These are phyloP conservation scores for Irena cyanogastra DNA, from an alignment of 2,113 vertebrate genomes.

Conservation along the genomic window DNA sequence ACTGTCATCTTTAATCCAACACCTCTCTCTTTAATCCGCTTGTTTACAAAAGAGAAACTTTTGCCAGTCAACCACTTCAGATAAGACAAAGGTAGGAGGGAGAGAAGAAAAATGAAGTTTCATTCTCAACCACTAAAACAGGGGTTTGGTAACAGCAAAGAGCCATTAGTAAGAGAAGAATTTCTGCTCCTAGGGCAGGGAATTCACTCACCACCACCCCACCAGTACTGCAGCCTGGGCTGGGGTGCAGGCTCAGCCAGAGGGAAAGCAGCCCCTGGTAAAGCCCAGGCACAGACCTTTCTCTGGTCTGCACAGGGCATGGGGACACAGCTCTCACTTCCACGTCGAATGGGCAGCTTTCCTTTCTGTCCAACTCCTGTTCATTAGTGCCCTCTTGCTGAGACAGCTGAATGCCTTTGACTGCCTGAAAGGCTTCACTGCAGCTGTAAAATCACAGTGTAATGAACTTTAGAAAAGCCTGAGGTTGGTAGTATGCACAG, in stretches of 20 bases:
- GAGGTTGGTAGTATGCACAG: neutral
- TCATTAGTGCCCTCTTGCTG: slow-evolving; percentile 23
- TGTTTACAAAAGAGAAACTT: slow-evolving; percentile 46
- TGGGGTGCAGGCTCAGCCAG: neutral
- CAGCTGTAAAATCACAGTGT: neutral
- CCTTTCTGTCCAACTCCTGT: neutral
- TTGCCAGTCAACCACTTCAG: neutral
- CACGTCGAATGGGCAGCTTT: slow-evolving; percentile 1
- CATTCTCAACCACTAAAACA: neutral
- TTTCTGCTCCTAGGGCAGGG: neutral
- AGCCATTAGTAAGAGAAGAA: neutral
- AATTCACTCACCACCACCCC: neutral
- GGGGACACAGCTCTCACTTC: neutral
- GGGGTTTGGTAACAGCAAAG: neutral
- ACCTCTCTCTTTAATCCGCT: neutral
- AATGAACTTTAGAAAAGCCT: slow-evolving; percentile 7
- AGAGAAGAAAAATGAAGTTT: slow-evolving; percentile 15
- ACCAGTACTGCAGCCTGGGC: neutral
- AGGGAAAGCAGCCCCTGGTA: neutral
- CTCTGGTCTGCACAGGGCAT: neutral
- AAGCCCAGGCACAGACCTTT: neutral
- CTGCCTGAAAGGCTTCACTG: neutral
- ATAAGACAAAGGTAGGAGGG: neutral
- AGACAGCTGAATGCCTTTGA: slow-evolving; percentile 3
- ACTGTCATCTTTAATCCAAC: slow-evolving; percentile 30